Evolutionary conservation across 2,113 vertebrate genomes (phyloP).

Genomic region (Tonatia bakeri): DNA sequence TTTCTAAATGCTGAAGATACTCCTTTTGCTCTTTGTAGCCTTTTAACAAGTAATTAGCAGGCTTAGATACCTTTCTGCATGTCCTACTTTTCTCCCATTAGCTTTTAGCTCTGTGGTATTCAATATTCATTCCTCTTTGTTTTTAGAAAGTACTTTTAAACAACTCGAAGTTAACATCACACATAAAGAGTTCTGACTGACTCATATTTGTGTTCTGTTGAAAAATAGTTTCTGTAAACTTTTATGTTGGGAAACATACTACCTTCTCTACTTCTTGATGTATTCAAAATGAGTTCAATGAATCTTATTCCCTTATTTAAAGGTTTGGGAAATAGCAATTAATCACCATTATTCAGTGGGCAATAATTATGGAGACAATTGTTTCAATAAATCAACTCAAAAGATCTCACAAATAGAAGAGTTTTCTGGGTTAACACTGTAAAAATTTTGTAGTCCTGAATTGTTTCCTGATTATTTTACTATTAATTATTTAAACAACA

Average conservation of each 20-base stretch:
- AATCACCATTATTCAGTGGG: conserved; percentile 38
- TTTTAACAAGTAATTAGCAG: conserved; percentile 16
- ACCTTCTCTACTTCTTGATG: neutral
- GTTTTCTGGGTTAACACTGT: conserved; percentile 23
- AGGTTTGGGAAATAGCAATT: conserved; percentile 39
- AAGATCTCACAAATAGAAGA: conserved; percentile 46
- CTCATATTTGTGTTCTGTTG: neutral
- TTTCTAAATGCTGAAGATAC: neutral
- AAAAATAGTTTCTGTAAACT: neutral
- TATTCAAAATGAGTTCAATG: neutral
- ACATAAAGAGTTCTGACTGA: neutral
- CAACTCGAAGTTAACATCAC: neutral
- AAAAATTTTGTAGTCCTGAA: conserved; percentile 32
- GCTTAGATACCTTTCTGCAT: neutral
- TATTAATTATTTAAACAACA: conserved; percentile 43
- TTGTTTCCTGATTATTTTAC: conserved; percentile 34
- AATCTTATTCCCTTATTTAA: conserved; percentile 16
- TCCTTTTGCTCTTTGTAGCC: neutral
- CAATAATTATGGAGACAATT: conserved; percentile 43
- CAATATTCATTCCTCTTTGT: neutral
- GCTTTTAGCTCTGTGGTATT: neutral
- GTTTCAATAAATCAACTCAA: conserved; percentile 50
- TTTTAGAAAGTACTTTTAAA: conserved; percentile 36
- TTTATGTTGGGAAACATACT: neutral
- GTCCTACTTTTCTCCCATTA: conserved; percentile 5